A percentile compares a stretch with the other conserved stretches of the same genome.
These are phyloP conservation scores for Salpingus planirostris DNA, from an alignment of 2,888 invertebrate species.

Conservation along the genomic window DNA sequence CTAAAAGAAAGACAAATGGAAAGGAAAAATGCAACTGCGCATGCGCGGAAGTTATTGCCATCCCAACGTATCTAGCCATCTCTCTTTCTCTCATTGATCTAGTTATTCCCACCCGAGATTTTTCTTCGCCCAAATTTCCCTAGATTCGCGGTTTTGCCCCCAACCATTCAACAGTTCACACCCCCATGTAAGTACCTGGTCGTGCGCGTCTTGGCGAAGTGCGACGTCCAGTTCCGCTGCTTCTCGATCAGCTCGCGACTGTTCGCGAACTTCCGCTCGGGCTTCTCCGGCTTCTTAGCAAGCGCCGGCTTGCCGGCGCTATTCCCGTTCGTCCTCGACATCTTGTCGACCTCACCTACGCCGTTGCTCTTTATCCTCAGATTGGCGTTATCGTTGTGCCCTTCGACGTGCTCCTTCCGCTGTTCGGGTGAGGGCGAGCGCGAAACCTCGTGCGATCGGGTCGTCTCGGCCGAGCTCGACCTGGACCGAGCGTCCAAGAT, in stretches of 20 bases:
- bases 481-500: conserved; percentile 51
- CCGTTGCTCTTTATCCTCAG: conserved; percentile 49
- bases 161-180: too few relatives aligned
- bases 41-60: too few relatives aligned
- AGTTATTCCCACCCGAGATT: too few relatives aligned
- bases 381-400: conserved; percentile 48
- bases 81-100: too few relatives aligned
- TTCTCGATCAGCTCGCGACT: conserved; percentile 83
- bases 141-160: too few relatives aligned
- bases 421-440: conserved; percentile 44
- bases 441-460: conserved; percentile 29
- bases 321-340: conserved; percentile 12
- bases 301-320: conserved; percentile 13
- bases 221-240: conserved; percentile 87
- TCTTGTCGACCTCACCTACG: conserved; percentile 30
- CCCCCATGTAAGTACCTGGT: too few relatives aligned
- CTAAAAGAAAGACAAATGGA: too few relatives aligned
- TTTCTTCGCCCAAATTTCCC: too few relatives aligned
- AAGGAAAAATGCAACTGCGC: too few relatives aligned
- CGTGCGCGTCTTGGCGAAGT: conserved; percentile 72
- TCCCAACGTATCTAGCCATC: too few relatives aligned
- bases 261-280: conserved; percentile 71
- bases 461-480: conserved; percentile 49
- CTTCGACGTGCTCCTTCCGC: conserved; percentile 47
- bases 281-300: conserved; percentile 65